These are phyloP conservation scores for Drosophila yooni DNA, from an alignment of 2,888 invertebrate species.

Conservation along the genomic window DNA sequence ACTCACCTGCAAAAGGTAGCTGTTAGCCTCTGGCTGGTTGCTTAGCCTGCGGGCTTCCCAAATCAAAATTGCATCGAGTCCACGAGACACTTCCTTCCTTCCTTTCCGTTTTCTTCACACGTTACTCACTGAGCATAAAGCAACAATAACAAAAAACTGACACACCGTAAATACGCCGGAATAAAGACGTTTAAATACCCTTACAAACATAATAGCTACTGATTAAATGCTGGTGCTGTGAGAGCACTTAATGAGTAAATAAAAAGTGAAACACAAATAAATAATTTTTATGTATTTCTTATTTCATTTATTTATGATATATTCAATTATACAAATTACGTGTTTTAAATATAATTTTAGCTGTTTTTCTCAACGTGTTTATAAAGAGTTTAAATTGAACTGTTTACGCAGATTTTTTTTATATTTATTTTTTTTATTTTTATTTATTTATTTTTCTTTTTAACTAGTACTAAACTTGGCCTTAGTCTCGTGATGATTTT, in stretches of 20 bases:
- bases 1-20: slow-evolving; percentile 73
- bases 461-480: neutral
- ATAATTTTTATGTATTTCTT: neutral
- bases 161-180: neutral
- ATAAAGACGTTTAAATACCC: slow-evolving; percentile 22
- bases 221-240: neutral
- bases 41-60: slow-evolving; percentile 56
- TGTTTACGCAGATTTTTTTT: neutral
- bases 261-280: neutral
- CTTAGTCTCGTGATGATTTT: neutral
- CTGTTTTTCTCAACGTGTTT: neutral
- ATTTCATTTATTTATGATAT: neutral
- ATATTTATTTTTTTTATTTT: neutral
- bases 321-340: fast-evolving
- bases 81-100: slow-evolving; percentile 60
- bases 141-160: slow-evolving; percentile 14
- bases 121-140: slow-evolving; percentile 75
- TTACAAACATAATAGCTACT: neutral
- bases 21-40: neutral
- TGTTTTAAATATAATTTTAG: neutral
- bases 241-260: neutral
- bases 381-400: neutral
- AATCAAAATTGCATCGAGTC: slow-evolving; percentile 70
- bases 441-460: neutral
- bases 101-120: slow-evolving; percentile 62